Base-by-base conservation (phyloP, 2,113 vertebrate species). In the Miniopterus natalensis region DNA sequence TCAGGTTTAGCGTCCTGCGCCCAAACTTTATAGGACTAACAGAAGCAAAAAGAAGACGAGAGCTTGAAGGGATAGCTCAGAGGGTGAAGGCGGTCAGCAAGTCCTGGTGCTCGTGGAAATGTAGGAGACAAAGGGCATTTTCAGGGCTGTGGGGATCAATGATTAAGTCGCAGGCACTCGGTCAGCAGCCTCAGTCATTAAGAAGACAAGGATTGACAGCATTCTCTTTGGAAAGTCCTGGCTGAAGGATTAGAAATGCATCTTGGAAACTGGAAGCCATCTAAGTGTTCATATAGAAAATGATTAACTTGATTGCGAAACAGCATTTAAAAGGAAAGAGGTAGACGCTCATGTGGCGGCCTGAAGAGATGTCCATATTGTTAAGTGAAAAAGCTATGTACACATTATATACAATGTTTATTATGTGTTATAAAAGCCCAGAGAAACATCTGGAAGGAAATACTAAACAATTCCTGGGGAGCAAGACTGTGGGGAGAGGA, bases 131-230 rank as follows among this genome's bases (percentile, higher is more conserved):
- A 89, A 85, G 87, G 66, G 53, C 55, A 86, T 14, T 92, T 81
- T 70, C 88, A 61, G 25, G 42, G n/a, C 42, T 63, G 65, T 31
- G 20, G 47, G 31, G 29, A 27, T 45, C 65, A 51, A 15, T 59
- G 68, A 40, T 40, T 75, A 91, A 85, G 61, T 36, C 49, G 65
- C 18, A 66, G 68, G 75, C n/a, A 45, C 61, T 63, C 14, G 40
- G 66, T n/a, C 78, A 81, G 66, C 53, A 47, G 79, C 27, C 9
- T 40, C 53, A 57, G 40, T 88, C 49, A 65, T 49, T 51, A 74
- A 93, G 53, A 51, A 88, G 94, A 91, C 51, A 59, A 75, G 79
- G 71, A 70, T 0, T 25, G 70, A 95, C 70, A 96, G 29, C n/a
- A 53, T 88, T 79, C 57, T 88, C 17, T 81, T 49, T 59, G 73